Percentiles rank a stretch among this genome's conserved stretches.
Conservation (phyloP, 2,113 vertebrate genomes). For the Takifugu flavidus region DNA sequence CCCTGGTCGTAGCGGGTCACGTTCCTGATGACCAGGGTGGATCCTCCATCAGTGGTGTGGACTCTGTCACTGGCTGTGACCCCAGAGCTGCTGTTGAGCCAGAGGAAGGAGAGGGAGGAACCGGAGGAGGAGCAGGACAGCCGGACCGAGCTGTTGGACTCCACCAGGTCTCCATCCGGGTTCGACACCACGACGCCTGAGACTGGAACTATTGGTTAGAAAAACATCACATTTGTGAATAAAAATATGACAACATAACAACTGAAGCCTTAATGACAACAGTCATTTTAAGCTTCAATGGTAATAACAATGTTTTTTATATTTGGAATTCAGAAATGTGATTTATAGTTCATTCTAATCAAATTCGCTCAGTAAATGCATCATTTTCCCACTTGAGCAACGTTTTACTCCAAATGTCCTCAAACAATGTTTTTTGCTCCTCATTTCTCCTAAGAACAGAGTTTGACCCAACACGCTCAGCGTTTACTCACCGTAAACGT, state of each 20-base stretch:
- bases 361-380: no score
- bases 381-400: no score
- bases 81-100: constrained; percentile 59
- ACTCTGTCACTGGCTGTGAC: constrained; percentile 45
- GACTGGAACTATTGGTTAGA: constrained; percentile 27
- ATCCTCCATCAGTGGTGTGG: constrained; percentile 42
- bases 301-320: no score
- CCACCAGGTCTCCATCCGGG: constrained; percentile 22
- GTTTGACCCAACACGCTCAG: no score
- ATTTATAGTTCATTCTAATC: no score
- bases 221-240: background rate
- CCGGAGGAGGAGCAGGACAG: constrained; percentile 53
- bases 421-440: no score
- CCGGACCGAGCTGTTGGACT: constrained; percentile 31
- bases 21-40: constrained; percentile 40
- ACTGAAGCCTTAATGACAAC: no score
- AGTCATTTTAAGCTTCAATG: no score
- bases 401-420: no score
- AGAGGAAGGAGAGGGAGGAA: constrained; percentile 42
- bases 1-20: constrained; percentile 48
- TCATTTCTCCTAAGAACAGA: no score
- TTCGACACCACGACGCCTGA: constrained; percentile 1
- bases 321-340: no score
- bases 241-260: no score
- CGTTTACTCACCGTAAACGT: constrained; percentile 20